Base-by-base conservation (phyloP, 2,888 invertebrate genomes). In the Brachypalpus laphriformis region DNA sequence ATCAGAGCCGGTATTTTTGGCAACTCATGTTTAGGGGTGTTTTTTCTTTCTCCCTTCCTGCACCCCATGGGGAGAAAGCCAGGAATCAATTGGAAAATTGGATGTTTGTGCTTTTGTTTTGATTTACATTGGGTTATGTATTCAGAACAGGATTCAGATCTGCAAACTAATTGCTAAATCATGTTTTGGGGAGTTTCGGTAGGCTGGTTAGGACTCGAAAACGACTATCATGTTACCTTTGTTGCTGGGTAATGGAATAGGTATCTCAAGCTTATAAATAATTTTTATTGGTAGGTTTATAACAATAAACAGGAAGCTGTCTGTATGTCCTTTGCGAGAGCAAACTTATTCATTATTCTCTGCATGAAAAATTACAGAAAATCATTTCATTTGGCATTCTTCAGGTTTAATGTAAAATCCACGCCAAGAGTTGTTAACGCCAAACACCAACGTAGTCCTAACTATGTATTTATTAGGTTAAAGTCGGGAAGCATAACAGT, bases 1-100 rank as follows among this genome's bases (percentile, higher is more conserved):
- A 82, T 77, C 82, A 61, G 54, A 42, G 61, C 42, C 34, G 45
- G 18, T 57, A 75, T 57, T 34, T 49, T 68, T 76, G 65, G 61
- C 40, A 54, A 54, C 31, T 45, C 49, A 28, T 40, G 34, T 71
- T 61, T 16, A 18, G 47, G 47, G 11, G 9, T 34, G 3, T n/a
- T 40, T 16, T 8, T 71, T 59, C 18, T 40, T 25, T 51, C 14
- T 40, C 25, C 16, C n/a, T 20, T 11, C 22, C 1, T 2, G 54
- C 31, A 47, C 20, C 11, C 20, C 22, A 56, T 9, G 14, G 9
- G 34, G n/a, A 47, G 34, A 34, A 59, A 42, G 74, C 45, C 45
- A 34, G 37, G 59, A 68, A 66, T 59, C 40, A 76, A 68, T 66
- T 51, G 22, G 54, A 63, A 61, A 70, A 70, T 61, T 70, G 14